Evolutionary conservation across 1,140 invertebrate genomes (phyloP).

Genomic region (Monomorium pharaonis): DNA sequence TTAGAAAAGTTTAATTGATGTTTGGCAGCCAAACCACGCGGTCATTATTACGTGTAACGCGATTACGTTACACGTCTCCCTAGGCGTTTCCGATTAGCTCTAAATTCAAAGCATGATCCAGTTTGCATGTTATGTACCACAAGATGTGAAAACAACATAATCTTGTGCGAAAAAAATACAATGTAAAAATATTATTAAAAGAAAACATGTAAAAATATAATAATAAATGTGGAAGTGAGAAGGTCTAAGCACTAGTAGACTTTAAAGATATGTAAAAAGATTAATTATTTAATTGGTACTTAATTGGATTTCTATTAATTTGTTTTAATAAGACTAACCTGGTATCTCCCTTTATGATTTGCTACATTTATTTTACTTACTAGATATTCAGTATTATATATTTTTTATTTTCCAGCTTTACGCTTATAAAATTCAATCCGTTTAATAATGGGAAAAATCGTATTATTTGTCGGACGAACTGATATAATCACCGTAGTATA

Average conservation of each 20-base stretch:
- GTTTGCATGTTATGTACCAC: background rate
- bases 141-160: background rate
- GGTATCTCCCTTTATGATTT: background rate
- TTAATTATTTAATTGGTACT: background rate
- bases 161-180: background rate
- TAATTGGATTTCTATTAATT: conserved; percentile 10
- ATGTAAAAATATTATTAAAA: conserved; percentile 1
- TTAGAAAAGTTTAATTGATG: conserved; percentile 55
- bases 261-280: background rate
- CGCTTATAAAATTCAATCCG: background rate
- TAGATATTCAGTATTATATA: background rate
- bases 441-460: background rate
- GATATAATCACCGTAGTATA: background rate
- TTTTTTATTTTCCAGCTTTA: conserved; percentile 18
- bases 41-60: conserved; percentile 10
- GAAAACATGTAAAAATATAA: background rate
- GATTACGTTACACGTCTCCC: conserved; percentile 12
- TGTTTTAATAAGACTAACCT: background rate
- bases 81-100: conserved; percentile 26
- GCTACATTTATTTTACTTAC: background rate
- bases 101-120: conserved; percentile 2
- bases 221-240: background rate
- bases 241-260: background rate
- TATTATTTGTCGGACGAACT: conserved; percentile 16
- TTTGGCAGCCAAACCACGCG: background rate